phyloP scores from a whole-genome alignment of 2,797 vertebrate species.

The Oreonectes daqikongensis region DNA sequence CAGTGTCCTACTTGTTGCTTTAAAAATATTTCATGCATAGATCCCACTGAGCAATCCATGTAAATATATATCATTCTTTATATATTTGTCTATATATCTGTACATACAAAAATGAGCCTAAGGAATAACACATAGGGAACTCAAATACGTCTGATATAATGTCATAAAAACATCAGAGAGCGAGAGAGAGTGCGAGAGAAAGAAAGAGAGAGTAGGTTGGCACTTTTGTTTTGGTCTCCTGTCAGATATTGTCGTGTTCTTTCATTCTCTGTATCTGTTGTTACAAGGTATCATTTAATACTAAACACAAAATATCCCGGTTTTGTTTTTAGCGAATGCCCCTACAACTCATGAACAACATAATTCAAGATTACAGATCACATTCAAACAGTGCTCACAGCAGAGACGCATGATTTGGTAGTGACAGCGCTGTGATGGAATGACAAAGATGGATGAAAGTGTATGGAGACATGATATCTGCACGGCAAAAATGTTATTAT shows the following conservation, averaged over 20 bases:
- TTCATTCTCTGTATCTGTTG: conserved; percentile 53
- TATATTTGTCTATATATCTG: conserved; percentile 72
- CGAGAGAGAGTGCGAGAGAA: conserved; percentile 58
- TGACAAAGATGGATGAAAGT: conserved; percentile 17
- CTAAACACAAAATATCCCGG: conserved; percentile 71
- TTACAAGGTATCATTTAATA: conserved; percentile 67
- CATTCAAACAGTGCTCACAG: conserved; percentile 38
- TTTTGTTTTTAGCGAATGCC: conserved; percentile 60
- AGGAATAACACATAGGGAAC: conserved; percentile 66
- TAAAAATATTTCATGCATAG: conserved; percentile 83
- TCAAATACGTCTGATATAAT: conserved; percentile 63
- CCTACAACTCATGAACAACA: conserved; percentile 49
- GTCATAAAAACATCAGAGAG: conserved; percentile 51
- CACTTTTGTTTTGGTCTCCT: conserved; percentile 65
- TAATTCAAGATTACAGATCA: conserved; percentile 49
- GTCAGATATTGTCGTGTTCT: conserved; percentile 43
- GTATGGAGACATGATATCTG: conserved; percentile 32
- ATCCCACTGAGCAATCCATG: conserved; percentile 76
- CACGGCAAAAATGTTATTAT: conserved; percentile 11
- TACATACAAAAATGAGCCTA: conserved; percentile 68
- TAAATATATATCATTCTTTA: conserved; percentile 79
- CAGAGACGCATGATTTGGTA: conserved; percentile 17
- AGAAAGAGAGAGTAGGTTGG: conserved; percentile 73
- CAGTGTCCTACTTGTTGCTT: conserved; percentile 63
- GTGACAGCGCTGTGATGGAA: conserved; percentile 31